These are phyloP conservation scores for pig (Sus scrofa) DNA, from an alignment of 2,113 vertebrate species.

Conservation along the genomic window DNA sequence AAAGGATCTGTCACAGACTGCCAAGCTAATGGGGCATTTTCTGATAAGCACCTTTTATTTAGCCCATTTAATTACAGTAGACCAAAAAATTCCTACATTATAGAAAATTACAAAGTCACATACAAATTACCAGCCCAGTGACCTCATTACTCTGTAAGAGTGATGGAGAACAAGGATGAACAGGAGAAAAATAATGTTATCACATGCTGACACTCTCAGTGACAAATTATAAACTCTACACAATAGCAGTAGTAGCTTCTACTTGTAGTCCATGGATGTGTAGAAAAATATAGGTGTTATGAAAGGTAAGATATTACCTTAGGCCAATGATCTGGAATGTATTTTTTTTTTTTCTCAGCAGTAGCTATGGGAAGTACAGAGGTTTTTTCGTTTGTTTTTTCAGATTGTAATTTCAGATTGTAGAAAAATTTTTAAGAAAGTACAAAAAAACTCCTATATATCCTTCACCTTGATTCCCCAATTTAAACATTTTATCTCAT, in stretches of 20 bases:
- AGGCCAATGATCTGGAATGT: not conserved
- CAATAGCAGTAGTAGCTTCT: not conserved
- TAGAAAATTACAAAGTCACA: slow-evolving; percentile 64
- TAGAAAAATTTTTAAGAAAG: not conserved
- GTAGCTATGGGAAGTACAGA: not conserved
- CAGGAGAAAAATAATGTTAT: slow-evolving; percentile 32
- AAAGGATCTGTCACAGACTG: slow-evolving; percentile 53
- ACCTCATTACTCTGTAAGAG: slow-evolving; percentile 42
- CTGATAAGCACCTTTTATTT: slow-evolving; percentile 74
- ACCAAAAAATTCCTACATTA: slow-evolving; percentile 53
- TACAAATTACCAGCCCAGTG: slow-evolving; percentile 38
- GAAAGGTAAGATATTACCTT: slow-evolving; percentile 1
- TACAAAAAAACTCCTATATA: slow-evolving; percentile 26
- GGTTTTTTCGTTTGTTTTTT: not conserved
- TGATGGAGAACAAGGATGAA: not conserved
- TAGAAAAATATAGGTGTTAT: not conserved
- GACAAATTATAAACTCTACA: not conserved
- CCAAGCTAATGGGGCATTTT: slow-evolving; percentile 64
- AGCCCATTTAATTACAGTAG: slow-evolving; percentile 66
- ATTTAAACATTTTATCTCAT: slow-evolving; percentile 1
- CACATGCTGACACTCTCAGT: not conserved
- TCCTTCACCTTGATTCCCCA: not conserved
- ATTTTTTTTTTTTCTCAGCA: not conserved
- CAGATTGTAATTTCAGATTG: slow-evolving; percentile 13
- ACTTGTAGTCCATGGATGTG: not conserved